Evolutionary conservation across 2,113 vertebrate genomes (phyloP).

Genomic region (Caracal caracal): DNA sequence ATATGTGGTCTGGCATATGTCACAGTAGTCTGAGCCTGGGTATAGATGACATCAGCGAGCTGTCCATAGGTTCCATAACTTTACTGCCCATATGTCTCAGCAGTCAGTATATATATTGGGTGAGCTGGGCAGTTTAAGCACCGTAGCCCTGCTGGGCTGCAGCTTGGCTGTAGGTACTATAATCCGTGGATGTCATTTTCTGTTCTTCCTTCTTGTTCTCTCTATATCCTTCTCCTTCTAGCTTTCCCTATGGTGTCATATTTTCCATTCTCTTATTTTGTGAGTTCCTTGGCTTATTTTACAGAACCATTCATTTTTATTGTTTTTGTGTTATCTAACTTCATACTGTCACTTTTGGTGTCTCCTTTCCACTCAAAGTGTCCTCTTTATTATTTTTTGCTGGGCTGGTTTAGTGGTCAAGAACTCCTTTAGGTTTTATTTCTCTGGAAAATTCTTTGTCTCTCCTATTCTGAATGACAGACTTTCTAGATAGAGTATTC

Average conservation of each 20-base stretch:
- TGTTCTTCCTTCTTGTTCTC: background rate
- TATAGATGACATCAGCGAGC: constrained; percentile 91
- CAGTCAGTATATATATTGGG: background rate
- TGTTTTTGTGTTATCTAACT: no score
- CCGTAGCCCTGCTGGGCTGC: background rate
- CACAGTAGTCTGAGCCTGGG: constrained; percentile 91
- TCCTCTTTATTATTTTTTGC: no score
- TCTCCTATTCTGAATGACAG: no score
- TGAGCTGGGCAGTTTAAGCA: background rate
- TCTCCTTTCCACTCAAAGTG: no score
- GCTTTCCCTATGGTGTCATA: background rate
- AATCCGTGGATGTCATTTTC: background rate
- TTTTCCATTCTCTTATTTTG: background rate
- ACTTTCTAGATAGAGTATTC: no score
- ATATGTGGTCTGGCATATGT: constrained; percentile 94
- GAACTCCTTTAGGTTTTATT: no score
- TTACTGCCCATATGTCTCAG: constrained; percentile 92
- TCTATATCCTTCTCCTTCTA: background rate
- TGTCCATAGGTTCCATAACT: constrained; percentile 94
- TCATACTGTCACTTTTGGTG: no score
- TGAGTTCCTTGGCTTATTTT: no score
- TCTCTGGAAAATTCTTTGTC: no score
- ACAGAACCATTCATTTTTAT: no score
- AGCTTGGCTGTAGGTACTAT: background rate
- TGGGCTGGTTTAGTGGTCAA: no score